phyloP scores from a whole-genome alignment of 2,113 vertebrate species.

The Nerophis ophidion region DNA sequence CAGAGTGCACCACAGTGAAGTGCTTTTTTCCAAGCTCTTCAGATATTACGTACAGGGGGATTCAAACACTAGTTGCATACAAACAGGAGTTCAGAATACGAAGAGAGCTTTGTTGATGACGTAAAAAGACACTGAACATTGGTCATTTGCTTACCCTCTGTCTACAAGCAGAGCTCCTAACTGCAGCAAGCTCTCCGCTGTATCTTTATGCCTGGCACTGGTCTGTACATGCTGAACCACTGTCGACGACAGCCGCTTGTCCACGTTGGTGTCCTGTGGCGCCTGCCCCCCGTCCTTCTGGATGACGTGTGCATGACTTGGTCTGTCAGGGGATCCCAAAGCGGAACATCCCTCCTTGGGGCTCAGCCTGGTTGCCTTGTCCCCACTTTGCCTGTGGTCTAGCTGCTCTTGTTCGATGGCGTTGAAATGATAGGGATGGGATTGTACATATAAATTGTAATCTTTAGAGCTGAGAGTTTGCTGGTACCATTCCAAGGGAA shows the following conservation, averaged over 20 bases:
- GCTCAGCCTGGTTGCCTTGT: conserved; percentile 81
- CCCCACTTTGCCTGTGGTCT: conserved; percentile 52
- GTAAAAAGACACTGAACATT: neutral
- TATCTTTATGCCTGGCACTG: neutral
- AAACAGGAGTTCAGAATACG: too few relatives aligned
- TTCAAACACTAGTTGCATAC: too few relatives aligned
- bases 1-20: too few relatives aligned
- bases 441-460: conserved; percentile 67
- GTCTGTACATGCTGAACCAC: neutral
- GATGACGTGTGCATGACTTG: conserved; percentile 79
- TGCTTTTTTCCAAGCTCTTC: too few relatives aligned
- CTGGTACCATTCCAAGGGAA: conserved; percentile 63
- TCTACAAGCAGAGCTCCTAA: conserved; percentile 24
- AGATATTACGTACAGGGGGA: too few relatives aligned
- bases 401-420: conserved; percentile 50
- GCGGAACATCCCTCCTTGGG: conserved; percentile 85
- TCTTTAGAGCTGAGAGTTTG: conserved; percentile 65
- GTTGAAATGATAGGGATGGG: conserved; percentile 58
- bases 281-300: conserved; percentile 70
- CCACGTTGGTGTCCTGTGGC: conserved; percentile 17
- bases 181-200: conserved; percentile 24
- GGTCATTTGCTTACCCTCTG: conserved; percentile 30
- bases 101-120: too few relatives aligned
- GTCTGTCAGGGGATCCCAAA: conserved; percentile 87
- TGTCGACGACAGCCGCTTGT: conserved; percentile 25